These are phyloP conservation scores for Plectus sambesii DNA, from an alignment of 1,140 invertebrate genomes.

Conservation along the genomic window DNA sequence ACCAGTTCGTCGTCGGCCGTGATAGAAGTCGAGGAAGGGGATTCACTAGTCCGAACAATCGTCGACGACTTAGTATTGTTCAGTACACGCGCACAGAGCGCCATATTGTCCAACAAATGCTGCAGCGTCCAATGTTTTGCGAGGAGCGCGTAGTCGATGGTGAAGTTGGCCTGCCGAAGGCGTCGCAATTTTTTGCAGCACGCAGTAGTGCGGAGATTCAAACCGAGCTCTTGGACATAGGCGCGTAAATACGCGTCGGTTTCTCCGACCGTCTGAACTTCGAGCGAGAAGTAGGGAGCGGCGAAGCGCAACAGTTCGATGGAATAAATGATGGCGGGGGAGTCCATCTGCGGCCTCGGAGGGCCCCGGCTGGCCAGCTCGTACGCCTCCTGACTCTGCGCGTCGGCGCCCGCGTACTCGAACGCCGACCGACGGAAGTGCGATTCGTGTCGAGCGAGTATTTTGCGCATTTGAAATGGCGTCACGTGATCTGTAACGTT, in stretches of 20 bases:
- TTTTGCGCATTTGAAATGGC: constrained; percentile 13
- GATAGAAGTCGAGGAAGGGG: too few species aligned
- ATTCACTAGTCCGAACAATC: too few species aligned
- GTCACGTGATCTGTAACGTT: constrained; percentile 34
- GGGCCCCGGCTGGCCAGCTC: constrained; percentile 67
- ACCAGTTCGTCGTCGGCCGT: too few species aligned
- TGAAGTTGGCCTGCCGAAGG: constrained; percentile 68
- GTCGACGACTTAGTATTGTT: too few species aligned
- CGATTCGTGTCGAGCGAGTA: constrained; percentile 26
- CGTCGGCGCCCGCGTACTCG: constrained; percentile 63
- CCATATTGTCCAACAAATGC: constrained; percentile 63
- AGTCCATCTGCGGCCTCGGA: constrained; percentile 59
- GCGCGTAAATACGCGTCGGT: constrained; percentile 26
- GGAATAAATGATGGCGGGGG: constrained; percentile 67
- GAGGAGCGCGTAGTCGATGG: constrained; percentile 62
- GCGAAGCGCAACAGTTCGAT: constrained; percentile 71
- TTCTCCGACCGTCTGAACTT: constrained; percentile 49
- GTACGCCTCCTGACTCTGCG: constrained; percentile 73
- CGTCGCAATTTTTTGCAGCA: constrained; percentile 66
- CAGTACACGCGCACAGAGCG: too few species aligned
- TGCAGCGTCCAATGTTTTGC: constrained; percentile 68
- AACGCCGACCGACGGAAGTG: constrained; percentile 36
- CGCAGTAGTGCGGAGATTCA: constrained; percentile 64
- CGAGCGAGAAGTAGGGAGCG: constrained; percentile 70
- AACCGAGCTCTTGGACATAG: constrained; percentile 63